Evolutionary conservation across 2,113 vertebrate genomes (phyloP).

Genomic region (Melanerpes formicivorus): DNA sequence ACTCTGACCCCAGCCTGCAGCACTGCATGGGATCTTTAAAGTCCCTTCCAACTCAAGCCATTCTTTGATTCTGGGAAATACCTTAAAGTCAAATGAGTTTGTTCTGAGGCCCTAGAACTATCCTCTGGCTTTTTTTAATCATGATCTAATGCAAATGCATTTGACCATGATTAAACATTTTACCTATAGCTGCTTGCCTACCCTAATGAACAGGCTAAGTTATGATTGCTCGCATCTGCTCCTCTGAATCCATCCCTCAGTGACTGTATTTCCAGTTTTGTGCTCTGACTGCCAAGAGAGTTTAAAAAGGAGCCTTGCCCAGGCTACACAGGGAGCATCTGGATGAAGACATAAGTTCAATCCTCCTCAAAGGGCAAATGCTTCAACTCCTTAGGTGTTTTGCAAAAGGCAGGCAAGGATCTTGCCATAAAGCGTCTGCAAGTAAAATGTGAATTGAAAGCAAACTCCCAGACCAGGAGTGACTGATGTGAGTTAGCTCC

Average conservation of each 20-base stretch:
- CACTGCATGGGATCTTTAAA: too few species aligned
- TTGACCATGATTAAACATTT: neutral
- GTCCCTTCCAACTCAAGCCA: too few species aligned
- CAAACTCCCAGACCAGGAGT: neutral
- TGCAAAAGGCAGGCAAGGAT: neutral
- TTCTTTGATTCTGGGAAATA: too few species aligned
- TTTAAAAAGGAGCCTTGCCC: neutral
- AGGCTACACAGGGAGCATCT: neutral
- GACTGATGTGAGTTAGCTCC: too few species aligned
- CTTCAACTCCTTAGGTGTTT: neutral
- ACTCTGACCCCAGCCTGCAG: too few species aligned
- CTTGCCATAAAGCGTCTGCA: neutral
- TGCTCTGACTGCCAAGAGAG: neutral
- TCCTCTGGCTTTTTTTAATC: neutral
- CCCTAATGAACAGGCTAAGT: neutral
- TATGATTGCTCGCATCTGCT: neutral
- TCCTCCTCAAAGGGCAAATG: neutral
- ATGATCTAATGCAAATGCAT: neutral
- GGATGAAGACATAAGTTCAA: neutral
- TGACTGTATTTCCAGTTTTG: neutral
- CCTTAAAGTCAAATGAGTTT: neutral
- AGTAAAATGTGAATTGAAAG: neutral
- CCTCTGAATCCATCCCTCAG: neutral
- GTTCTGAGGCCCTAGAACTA: neutral
- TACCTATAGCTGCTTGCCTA: neutral